A percentile compares a stretch with the other conserved stretches of the same genome.
Conservation (phyloP, 2,113 vertebrate genomes). For the Lophochroa leadbeateri region DNA sequence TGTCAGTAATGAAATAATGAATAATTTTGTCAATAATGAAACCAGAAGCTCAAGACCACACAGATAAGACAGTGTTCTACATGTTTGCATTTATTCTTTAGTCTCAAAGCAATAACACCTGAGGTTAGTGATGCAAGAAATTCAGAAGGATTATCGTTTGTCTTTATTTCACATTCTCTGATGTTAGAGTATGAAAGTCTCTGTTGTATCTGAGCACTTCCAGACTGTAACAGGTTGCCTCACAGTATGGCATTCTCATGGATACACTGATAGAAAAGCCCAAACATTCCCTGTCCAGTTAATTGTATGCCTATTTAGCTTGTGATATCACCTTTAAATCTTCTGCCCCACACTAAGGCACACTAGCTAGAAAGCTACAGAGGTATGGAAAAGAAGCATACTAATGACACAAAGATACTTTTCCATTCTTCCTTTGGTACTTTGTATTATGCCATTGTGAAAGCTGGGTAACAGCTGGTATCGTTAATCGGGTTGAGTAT, state of each 20-base stretch:
- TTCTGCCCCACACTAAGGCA: background rate
- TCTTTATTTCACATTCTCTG: background rate
- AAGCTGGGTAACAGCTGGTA: background rate
- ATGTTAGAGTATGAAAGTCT: background rate
- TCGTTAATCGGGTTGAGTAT: background rate
- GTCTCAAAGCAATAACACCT: background rate
- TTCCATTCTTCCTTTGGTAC: background rate
- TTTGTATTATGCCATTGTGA: background rate
- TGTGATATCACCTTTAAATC: background rate
- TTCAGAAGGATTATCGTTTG: background rate
- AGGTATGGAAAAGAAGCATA: background rate
- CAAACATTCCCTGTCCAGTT: rapidly evolving
- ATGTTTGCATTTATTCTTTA: background rate
- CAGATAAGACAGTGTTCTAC: background rate
- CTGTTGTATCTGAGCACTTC: background rate
- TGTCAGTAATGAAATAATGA: background rate
- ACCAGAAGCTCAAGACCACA: background rate
- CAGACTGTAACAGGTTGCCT: background rate
- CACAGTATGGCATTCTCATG: background rate
- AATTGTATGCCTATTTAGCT: background rate
- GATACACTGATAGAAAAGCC: background rate
- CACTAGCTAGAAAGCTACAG: background rate
- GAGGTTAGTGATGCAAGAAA: background rate
- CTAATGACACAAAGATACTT: background rate
- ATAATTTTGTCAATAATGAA: background rate